These are phyloP conservation scores for Oithona nana DNA, from an alignment of 2,888 invertebrate genomes.

Conservation along the genomic window DNA sequence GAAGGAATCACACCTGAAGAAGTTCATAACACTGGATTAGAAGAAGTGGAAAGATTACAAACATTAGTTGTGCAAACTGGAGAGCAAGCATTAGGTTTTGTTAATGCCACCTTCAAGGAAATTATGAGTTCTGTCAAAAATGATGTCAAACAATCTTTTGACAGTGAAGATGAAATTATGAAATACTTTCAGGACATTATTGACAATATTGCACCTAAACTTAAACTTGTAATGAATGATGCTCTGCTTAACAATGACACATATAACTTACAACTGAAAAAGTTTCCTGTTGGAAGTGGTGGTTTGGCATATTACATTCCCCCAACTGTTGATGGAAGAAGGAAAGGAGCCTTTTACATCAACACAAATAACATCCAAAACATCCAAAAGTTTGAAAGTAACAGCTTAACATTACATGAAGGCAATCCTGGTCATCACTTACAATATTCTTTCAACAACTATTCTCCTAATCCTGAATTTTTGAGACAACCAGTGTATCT, in stretches of 20 bases:
- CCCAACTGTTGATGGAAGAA: conserved; percentile 24
- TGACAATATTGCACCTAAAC: conserved; percentile 24
- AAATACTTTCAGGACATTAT: conserved; percentile 24
- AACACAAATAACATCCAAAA: conserved; percentile 23
- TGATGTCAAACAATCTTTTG: conserved; percentile 23
- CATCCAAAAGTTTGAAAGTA: conserved; percentile 24
- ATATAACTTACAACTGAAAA: background rate
- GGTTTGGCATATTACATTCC: conserved; percentile 25
- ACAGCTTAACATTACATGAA: conserved; percentile 27
- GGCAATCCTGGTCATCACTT: conserved; percentile 29
- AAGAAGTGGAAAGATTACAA: conserved; percentile 25
- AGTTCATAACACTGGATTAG: conserved; percentile 26
- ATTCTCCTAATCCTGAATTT: background rate
- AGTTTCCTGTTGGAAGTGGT: conserved; percentile 20
- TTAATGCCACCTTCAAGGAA: conserved; percentile 23
- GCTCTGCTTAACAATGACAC: conserved; percentile 2
- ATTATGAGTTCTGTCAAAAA: conserved; percentile 24
- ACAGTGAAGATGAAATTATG: conserved; percentile 25
- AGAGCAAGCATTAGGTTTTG: background rate
- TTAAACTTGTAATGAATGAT: conserved; percentile 24
- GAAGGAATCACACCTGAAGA: conserved; percentile 23
- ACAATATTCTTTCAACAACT: too few species aligned
- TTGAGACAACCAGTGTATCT: background rate
- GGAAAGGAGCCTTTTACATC: conserved; percentile 26
- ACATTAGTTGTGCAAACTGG: background rate